Evolutionary conservation across 2,888 invertebrate genomes (phyloP).

Genomic region (Malthinus flaveolus): DNA sequence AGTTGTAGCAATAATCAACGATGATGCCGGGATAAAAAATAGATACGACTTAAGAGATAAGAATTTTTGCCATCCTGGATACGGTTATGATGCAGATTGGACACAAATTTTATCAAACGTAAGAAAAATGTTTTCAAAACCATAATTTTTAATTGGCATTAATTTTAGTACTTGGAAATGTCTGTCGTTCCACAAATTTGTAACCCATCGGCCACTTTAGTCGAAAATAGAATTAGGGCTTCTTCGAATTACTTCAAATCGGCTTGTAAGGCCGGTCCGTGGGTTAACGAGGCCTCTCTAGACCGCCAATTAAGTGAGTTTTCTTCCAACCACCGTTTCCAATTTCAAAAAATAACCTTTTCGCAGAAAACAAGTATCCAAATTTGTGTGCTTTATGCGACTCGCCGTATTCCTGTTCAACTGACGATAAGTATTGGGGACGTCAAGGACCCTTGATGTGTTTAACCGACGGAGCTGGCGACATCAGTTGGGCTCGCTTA

Average conservation of each 20-base stretch:
- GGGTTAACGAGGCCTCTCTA: conserved; percentile 69
- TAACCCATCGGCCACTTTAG: conserved; percentile 67
- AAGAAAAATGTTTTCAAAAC: conserved; percentile 42
- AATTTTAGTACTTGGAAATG: conserved; percentile 71
- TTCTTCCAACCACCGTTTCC: background rate
- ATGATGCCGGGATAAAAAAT: conserved; percentile 62
- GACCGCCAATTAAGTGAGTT: conserved; percentile 71
- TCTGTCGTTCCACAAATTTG: conserved; percentile 73
- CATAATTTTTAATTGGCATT: background rate
- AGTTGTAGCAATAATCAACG: conserved; percentile 68
- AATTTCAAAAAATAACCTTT: background rate
- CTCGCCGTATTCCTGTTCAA: conserved; percentile 62
- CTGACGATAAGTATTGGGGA: conserved; percentile 80
- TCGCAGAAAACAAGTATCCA: conserved; percentile 65
- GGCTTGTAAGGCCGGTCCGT: conserved; percentile 86
- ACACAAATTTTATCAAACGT: conserved; percentile 75
- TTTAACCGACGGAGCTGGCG: conserved; percentile 75
- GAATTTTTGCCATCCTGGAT: conserved; percentile 82
- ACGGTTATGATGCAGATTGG: conserved; percentile 72
- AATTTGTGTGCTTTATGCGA: conserved; percentile 76
- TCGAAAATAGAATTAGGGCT: conserved; percentile 76
- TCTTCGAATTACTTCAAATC: conserved; percentile 74
- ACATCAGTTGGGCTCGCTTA: conserved; percentile 80
- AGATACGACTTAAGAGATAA: conserved; percentile 67
- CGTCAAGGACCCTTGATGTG: conserved; percentile 80